phyloP scores from a whole-genome alignment of 2,113 vertebrate species.

The Chaetops frenatus region DNA sequence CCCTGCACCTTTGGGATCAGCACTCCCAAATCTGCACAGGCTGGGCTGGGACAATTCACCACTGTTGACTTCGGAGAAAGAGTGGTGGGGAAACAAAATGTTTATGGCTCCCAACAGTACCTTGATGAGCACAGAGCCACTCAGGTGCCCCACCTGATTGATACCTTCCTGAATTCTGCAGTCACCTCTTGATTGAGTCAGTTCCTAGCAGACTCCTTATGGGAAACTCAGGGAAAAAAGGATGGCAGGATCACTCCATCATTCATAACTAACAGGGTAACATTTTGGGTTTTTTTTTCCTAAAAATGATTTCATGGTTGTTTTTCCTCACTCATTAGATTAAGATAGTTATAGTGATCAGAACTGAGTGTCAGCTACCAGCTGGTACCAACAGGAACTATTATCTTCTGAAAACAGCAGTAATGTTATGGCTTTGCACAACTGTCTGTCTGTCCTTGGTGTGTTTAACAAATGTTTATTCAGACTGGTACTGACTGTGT shows the following conservation, averaged over 20 bases:
- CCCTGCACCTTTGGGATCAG: not conserved
- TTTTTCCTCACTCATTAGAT: not conserved
- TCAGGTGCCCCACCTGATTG: not conserved
- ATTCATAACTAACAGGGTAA: not conserved
- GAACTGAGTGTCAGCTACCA: not conserved
- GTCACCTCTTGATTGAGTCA: not conserved
- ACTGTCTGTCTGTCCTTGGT: not conserved
- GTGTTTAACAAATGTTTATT: not conserved
- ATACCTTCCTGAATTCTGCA: not conserved
- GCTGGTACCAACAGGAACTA: not conserved
- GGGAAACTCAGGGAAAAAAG: not conserved
- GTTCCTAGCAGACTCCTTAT: not conserved
- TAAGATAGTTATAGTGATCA: not conserved
- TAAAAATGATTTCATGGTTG: not conserved
- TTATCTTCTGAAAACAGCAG: not conserved
- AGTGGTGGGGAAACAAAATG: not conserved
- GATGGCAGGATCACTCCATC: not conserved
- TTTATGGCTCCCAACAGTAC: not conserved
- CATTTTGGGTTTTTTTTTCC: not conserved
- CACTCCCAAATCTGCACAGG: not conserved
- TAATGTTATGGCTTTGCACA: not conserved
- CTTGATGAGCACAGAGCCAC: rapidly evolving
- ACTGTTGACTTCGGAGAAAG: not conserved
- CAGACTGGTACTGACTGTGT: not conserved
- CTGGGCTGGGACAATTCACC: not conserved